phyloP scores from a whole-genome alignment of 2,888 invertebrate genomes.

The Morpho achilles region DNA sequence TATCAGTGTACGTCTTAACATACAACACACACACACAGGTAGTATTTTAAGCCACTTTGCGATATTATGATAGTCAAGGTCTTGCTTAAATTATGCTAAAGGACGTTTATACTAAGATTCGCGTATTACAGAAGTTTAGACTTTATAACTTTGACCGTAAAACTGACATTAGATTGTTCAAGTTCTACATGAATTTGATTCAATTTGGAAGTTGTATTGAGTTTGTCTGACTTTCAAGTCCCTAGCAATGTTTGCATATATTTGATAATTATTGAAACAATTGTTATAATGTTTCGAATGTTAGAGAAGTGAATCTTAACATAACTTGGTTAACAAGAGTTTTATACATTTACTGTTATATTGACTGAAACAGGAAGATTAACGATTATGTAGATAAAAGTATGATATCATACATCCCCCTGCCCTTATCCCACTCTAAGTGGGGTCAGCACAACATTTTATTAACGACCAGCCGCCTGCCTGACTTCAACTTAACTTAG shows the following conservation, averaged over 20 bases:
- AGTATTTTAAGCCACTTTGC: slow-evolving; percentile 35
- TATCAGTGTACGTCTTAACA: too few species aligned
- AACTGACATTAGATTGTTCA: slow-evolving; percentile 31
- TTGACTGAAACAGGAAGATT: too few species aligned
- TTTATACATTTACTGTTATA: too few species aligned
- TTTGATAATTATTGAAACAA: slow-evolving; percentile 38
- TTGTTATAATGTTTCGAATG: slow-evolving; percentile 28
- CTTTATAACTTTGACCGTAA: slow-evolving; percentile 31
- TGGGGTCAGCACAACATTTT: too few species aligned
- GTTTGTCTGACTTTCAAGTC: slow-evolving; percentile 30
- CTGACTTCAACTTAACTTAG: too few species aligned
- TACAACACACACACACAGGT: too few species aligned
- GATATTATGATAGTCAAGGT: slow-evolving; percentile 46
- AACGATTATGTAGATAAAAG: too few species aligned
- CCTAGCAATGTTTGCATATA: slow-evolving; percentile 33
- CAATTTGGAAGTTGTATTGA: slow-evolving; percentile 27
- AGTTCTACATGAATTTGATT: slow-evolving; percentile 35
- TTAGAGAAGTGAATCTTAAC: slow-evolving; percentile 16
- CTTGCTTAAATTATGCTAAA: slow-evolving; percentile 42
- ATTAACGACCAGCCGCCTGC: too few species aligned
- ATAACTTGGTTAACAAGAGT: too few species aligned
- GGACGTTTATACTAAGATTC: slow-evolving; percentile 38
- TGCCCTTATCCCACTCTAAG: too few species aligned
- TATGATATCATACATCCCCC: too few species aligned
- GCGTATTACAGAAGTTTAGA: slow-evolving; percentile 26